Evolutionary conservation across 2,113 vertebrate genomes (phyloP), one percentile per base, ranked within the genome.

Genomic region (Hydrochoerus hydrochaeris): DNA sequence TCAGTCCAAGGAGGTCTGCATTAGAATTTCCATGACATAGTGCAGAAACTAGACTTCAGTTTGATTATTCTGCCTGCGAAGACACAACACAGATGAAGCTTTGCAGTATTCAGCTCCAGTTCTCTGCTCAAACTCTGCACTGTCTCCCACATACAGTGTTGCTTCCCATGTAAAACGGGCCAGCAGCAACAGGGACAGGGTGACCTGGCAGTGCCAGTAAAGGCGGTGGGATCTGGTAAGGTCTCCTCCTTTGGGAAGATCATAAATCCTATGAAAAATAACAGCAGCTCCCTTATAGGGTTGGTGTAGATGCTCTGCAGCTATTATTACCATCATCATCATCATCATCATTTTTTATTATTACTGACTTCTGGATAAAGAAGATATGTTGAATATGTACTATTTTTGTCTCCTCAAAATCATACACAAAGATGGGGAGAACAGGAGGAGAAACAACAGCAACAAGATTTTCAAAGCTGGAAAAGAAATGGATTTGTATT

Each of bases 11-110:
- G 41, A 88, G 30, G 41, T 94, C 92, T n/a, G 9, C 28, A 7
- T 85, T 95, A 63, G 52, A 82, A 90, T 96, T 90, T 82, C 81
- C 88, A 86, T 24, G 75, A 80, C 22, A 49, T 32, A 52, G 60
- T 17, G 81, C 78, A 83, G 60, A 93, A 94, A 77, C 44, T 77
- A 67, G 20, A 63, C 67, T 91, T 88, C 46, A 89, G 38, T 80
- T 92, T 85, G 88, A 86, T 84, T 80, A 41, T 49, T 54, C 88
- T 94, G 30, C 49, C 57, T 24, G 78, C n/a, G 46, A 65, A 96
- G 80, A 84, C n/a, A 71, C 88, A 90, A 49, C 80, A 85, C 83
- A 90, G 44, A 69, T 9, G 84, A 90, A 35, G 30, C 41, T 30
- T 69, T 9, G 30, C 52, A 44, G 88, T 35, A 78, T 75, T 65